Evolutionary conservation across 2,888 invertebrate genomes (phyloP).

Genomic region (Hirudinaria manillensis): DNA sequence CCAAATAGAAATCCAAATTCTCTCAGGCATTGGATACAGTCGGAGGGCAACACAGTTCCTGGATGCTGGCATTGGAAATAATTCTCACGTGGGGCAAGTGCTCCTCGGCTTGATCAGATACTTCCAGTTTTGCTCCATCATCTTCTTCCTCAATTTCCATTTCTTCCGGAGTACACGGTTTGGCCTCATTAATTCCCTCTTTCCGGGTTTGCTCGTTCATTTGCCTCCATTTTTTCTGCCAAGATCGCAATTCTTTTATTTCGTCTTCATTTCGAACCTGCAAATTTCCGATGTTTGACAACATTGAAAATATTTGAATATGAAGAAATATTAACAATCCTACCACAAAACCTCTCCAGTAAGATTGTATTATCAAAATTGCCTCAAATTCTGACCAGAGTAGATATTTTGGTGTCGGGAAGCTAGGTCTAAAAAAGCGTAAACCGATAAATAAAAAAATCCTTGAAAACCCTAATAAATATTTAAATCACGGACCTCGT

Average conservation of each 20-base stretch:
- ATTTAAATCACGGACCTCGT: not conserved
- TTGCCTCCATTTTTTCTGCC: conserved; percentile 54
- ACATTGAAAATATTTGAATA: not conserved
- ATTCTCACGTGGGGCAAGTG: no score
- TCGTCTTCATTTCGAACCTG: conserved; percentile 50
- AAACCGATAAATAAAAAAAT: not conserved
- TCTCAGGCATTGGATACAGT: no score
- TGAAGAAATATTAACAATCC: conserved; percentile 21
- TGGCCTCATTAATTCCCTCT: not conserved
- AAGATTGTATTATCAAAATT: conserved; percentile 50
- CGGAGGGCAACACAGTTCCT: no score
- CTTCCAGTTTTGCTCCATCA: no score
- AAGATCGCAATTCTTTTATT: conserved; percentile 51
- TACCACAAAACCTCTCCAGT: conserved; percentile 53
- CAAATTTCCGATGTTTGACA: not conserved
- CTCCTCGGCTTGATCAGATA: not conserved
- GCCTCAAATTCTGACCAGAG: conserved; percentile 54
- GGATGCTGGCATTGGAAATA: no score
- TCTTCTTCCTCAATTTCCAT: not conserved
- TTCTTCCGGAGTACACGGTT: not conserved
- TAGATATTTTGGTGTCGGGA: conserved; percentile 52
- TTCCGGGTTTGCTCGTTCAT: conserved; percentile 43
- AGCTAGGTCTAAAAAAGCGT: conserved; percentile 46
- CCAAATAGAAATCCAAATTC: no score
- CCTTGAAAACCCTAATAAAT: no score